A percentile compares a stretch with the other conserved stretches of the same genome.
Evolutionary conservation across 1,140 invertebrate species (phyloP).

Genomic region (Pissodes strobi): DNA sequence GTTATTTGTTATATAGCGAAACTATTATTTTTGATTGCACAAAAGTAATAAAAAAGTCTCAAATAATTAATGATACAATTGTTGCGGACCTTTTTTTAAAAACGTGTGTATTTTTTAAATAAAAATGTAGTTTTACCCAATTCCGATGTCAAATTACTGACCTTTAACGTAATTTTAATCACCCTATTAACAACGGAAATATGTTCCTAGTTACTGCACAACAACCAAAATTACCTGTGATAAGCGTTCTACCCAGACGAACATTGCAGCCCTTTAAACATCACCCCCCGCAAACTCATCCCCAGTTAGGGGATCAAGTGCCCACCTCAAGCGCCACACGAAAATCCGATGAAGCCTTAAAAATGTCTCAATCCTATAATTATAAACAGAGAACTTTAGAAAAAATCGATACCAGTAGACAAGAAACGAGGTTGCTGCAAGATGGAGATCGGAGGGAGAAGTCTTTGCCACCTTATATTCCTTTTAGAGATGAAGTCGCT

Average conservation of each 20-base stretch:
- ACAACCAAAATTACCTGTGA: neutral
- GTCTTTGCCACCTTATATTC: constrained; percentile 35
- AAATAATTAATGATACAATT: no score
- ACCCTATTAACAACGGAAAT: no score
- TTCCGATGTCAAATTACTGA: no score
- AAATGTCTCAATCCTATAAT: constrained; percentile 6
- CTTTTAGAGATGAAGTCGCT: constrained; percentile 60
- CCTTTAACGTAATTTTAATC: no score
- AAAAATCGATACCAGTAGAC: constrained; percentile 2
- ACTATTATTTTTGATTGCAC: no score
- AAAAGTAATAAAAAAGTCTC: no score
- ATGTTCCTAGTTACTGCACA: neutral
- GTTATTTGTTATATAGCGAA: no score
- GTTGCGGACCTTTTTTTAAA: no score
- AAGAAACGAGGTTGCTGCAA: neutral
- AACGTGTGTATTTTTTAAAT: no score
- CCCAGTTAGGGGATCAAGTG: neutral
- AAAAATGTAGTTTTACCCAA: no score
- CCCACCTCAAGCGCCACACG: neutral
- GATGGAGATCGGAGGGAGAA: constrained; percentile 26
- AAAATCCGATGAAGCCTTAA: constrained; percentile 22
- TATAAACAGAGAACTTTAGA: neutral
- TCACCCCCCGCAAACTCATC: neutral
- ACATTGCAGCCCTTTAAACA: neutral
- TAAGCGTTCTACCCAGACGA: constrained; percentile 6